A percentile compares a stretch with the other conserved stretches of the same genome.
These are phyloP conservation scores for Lycaon pictus DNA, from an alignment of 2,113 vertebrate species.

Conservation along the genomic window DNA sequence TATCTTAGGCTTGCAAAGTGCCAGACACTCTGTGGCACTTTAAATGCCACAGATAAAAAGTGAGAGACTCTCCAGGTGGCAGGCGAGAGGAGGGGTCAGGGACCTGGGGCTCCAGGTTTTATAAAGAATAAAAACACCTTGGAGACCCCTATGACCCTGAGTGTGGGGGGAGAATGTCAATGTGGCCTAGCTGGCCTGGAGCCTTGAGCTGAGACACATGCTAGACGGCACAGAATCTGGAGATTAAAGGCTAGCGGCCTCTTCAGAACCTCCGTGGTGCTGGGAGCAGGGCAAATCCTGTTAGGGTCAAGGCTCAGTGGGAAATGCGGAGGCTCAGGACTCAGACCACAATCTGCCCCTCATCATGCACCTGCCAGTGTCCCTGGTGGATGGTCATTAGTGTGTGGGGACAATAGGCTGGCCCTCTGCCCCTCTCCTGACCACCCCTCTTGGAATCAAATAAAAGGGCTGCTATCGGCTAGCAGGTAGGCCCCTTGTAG, in stretches of 20 bases:
- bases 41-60: slow-evolving; percentile 76
- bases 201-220: background rate
- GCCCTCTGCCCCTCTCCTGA: background rate
- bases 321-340: background rate
- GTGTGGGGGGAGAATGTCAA: slow-evolving; percentile 20
- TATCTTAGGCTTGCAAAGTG: slow-evolving; percentile 62
- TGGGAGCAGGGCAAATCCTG: background rate
- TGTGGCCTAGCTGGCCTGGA: background rate
- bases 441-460: background rate
- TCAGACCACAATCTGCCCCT: background rate
- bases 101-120: slow-evolving; percentile 12
- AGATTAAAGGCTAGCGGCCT: background rate
- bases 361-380: background rate
- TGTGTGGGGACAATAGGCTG: background rate
- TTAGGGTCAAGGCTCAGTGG: background rate
- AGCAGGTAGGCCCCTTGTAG: fast-evolving
- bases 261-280: fast-evolving
- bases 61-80: slow-evolving; percentile 65
- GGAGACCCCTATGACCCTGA: slow-evolving; percentile 33
- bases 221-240: fast-evolving
- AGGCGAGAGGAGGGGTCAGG: slow-evolving; percentile 49
- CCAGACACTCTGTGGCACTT: slow-evolving; percentile 71
- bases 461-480: background rate
- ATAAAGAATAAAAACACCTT: slow-evolving; percentile 70
- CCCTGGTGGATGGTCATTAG: background rate